Base-by-base conservation (phyloP, 2,888 invertebrate genomes). In the Cataglyphis albicans region DNA sequence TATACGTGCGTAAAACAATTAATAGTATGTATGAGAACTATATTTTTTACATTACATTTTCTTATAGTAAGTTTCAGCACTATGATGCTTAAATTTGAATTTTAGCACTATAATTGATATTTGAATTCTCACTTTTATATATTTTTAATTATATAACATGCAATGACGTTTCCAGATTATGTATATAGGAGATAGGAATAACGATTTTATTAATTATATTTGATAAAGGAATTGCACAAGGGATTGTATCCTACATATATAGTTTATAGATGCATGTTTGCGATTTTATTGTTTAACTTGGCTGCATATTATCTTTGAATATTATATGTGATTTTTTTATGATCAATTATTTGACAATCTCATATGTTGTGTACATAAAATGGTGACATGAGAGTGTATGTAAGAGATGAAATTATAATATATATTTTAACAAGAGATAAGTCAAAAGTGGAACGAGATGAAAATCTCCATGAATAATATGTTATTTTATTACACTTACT, bases 381-480 rank as follows among this genome's bases (percentile, higher is more conserved):
- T 7, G 7, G n/a, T 7, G 52, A 52, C 52, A 52, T 52, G 52
- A 52, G 7, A 52, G n/a, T 52, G 21, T 41, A 32, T 18, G 32
- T 59, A 44, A 68, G 59, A 75, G 12, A 41, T 5, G 9, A 57
- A 25, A 75, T 10, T 29, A 57, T n/a, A 67, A 18, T 5, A 18
- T 5, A 21, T 59, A 57, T 41, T 32, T 21, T 48, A n/a, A 35
- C 64, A 12, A 67, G 41, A 70, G 41, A 52, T 41, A 65, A 25
- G 38, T 35, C 52, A 52, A 85, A 92, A 92, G 85, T 92, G 83
- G 91, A 91, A 89, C 92, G 91, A 93, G 91, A 92, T 92, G 91
- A 89, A 35, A 35, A 86, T 81, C 72, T 67, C 88, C 87, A 87
- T 86, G 87, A 88, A 89, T 89, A 86, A 88, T 84, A 83, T 83